These are phyloP conservation scores for Tinamus major DNA, from an alignment of 2,797 vertebrate genomes.

Conservation along the genomic window DNA sequence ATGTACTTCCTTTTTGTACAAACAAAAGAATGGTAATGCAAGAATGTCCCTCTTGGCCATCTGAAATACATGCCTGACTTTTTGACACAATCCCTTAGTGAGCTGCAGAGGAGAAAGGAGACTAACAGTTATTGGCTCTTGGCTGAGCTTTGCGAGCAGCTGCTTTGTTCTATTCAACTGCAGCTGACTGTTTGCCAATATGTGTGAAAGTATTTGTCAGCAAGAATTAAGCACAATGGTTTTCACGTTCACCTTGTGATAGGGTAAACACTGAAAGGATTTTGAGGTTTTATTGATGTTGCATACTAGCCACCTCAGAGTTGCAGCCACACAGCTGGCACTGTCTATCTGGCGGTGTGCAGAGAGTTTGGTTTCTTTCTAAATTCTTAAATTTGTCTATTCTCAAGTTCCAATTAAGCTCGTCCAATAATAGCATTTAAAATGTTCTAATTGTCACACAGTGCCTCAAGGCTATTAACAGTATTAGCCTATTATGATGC, in stretches of 20 bases:
- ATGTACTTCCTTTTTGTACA: background rate
- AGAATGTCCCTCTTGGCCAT: background rate
- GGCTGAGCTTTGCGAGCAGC: conserved; percentile 24
- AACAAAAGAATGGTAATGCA: conserved; percentile 18
- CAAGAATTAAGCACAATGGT: conserved; percentile 60
- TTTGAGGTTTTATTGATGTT: conserved; percentile 16
- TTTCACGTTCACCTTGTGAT: conserved; percentile 64
- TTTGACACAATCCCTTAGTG: conserved; percentile 20
- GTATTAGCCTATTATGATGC: background rate
- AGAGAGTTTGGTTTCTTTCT: background rate
- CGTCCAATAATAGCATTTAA: conserved; percentile 18
- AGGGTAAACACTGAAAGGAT: conserved; percentile 26
- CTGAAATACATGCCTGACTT: conserved; percentile 21
- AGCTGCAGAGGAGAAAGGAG: conserved; percentile 42
- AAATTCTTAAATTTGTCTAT: conserved; percentile 17
- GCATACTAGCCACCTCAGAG: background rate
- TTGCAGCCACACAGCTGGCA: background rate
- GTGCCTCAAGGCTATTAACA: conserved; percentile 7
- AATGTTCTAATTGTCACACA: conserved; percentile 17
- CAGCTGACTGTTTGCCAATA: conserved; percentile 62
- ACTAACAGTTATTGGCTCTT: conserved; percentile 60
- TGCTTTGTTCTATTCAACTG: conserved; percentile 51
- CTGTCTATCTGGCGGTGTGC: background rate
- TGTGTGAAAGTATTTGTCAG: conserved; percentile 65
- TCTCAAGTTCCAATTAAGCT: conserved; percentile 14